Conservation (phyloP, 2,888 invertebrate species). For the Tromatobia lineatoria region DNA sequence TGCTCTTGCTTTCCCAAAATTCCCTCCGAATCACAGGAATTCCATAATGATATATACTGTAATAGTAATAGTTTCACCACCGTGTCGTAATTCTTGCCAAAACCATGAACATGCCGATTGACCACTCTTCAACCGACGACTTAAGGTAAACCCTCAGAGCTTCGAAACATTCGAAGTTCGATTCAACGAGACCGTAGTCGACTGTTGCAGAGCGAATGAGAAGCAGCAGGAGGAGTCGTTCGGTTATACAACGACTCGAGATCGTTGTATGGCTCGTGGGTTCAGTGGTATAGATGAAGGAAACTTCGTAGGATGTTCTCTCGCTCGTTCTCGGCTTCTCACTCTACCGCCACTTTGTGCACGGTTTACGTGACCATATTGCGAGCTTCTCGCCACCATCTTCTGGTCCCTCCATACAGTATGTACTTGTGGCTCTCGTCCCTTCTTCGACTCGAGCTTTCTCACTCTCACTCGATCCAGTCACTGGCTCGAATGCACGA, state of each 20-base stretch:
- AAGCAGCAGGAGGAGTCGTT: not conserved
- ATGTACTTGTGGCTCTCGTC: not conserved
- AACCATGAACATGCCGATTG: conserved; percentile 20
- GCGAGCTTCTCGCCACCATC: conserved; percentile 49
- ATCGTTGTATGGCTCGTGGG: conserved; percentile 28
- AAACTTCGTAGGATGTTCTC: conserved; percentile 62
- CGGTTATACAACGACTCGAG: conserved; percentile 23
- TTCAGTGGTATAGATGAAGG: conserved; percentile 49
- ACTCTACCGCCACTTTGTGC: conserved; percentile 50
- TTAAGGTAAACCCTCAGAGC: conserved; percentile 3
- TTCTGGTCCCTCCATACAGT: not conserved
- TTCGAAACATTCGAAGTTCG: conserved; percentile 30
- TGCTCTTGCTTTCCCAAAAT: too few relatives aligned
- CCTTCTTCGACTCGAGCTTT: not conserved
- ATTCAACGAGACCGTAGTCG: conserved; percentile 26
- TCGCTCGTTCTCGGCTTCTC: conserved; percentile 27
- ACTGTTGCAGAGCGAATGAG: conserved; percentile 20
- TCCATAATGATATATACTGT: not conserved
- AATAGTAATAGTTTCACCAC: not conserved
- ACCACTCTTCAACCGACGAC: conserved; percentile 8
- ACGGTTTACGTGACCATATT: conserved; percentile 60
- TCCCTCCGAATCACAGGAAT: too few relatives aligned
- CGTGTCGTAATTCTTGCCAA: not conserved
- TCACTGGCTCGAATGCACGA: conserved; percentile 16
- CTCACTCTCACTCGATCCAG: conserved; percentile 42